phyloP scores from a whole-genome alignment of 2,113 vertebrate genomes.

The Zonotrichia leucophrys region DNA sequence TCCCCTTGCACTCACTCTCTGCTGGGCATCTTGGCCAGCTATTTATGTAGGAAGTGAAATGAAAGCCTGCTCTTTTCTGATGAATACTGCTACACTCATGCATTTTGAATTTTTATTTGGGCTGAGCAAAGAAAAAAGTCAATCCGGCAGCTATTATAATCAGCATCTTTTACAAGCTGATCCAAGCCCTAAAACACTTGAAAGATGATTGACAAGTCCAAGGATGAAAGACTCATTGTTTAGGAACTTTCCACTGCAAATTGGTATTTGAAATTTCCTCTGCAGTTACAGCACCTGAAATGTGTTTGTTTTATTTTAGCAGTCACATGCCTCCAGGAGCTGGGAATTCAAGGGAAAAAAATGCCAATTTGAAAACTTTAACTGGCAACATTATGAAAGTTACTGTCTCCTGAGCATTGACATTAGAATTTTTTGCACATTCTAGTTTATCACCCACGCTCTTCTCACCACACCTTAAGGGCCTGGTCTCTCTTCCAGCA shows the following conservation, averaged over 20 bases:
- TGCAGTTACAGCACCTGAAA: neutral
- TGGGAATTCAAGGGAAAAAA: neutral
- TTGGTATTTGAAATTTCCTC: neutral
- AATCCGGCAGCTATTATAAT: neutral
- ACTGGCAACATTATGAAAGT: neutral
- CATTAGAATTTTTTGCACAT: neutral
- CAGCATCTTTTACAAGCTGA: neutral
- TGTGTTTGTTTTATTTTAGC: neutral
- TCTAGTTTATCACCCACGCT: neutral
- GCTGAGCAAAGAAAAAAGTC: neutral
- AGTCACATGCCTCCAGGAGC: neutral
- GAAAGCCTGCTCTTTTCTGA: neutral
- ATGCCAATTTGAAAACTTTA: neutral
- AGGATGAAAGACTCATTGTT: neutral
- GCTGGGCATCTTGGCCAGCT: neutral
- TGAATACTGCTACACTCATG: neutral
- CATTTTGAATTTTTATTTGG: neutral
- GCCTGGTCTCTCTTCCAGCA: neutral
- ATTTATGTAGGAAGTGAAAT: neutral
- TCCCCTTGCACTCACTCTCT: neutral
- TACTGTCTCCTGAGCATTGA: neutral
- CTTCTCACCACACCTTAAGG: conserved; percentile 56
- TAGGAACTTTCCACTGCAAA: neutral
- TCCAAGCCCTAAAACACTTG: neutral
- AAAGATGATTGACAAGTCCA: neutral